Percentiles rank a stretch among this genome's conserved stretches.
Evolutionary conservation across 2,113 vertebrate genomes (phyloP).

Genomic region (Carlito syrichta): DNA sequence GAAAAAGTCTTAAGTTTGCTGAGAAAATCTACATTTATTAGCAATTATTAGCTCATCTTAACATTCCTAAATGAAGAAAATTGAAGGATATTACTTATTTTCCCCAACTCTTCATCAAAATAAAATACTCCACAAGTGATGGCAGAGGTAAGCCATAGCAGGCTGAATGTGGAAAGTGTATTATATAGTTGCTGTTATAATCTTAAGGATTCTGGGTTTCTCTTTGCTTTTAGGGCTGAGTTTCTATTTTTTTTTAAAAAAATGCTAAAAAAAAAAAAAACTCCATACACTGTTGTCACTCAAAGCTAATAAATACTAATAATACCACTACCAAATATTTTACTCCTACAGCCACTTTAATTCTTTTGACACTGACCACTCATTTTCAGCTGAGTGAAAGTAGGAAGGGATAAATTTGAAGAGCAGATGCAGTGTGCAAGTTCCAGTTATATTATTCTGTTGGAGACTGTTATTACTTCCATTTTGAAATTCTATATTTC

Average conservation of each 20-base stretch:
- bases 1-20: background rate
- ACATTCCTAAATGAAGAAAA: background rate
- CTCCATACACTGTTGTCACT: background rate
- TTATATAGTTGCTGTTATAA: background rate
- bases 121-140: background rate
- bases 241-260: conserved; percentile 14
- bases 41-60: background rate
- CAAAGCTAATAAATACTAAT: background rate
- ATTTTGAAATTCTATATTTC: background rate
- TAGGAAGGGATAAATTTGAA: background rate
- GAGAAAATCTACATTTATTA: background rate
- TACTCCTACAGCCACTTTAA: background rate
- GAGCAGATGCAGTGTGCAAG: background rate
- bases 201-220: background rate
- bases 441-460: background rate
- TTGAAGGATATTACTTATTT: background rate
- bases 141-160: background rate
- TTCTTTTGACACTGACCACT: background rate
- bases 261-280: background rate
- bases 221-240: background rate
- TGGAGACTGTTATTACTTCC: background rate
- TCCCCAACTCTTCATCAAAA: background rate
- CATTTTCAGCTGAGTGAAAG: background rate
- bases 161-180: background rate
- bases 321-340: background rate